Evolutionary conservation across 2,113 vertebrate species (phyloP), one percentile per base, ranked within the genome.

Genomic region (Myiagra hebetior): DNA sequence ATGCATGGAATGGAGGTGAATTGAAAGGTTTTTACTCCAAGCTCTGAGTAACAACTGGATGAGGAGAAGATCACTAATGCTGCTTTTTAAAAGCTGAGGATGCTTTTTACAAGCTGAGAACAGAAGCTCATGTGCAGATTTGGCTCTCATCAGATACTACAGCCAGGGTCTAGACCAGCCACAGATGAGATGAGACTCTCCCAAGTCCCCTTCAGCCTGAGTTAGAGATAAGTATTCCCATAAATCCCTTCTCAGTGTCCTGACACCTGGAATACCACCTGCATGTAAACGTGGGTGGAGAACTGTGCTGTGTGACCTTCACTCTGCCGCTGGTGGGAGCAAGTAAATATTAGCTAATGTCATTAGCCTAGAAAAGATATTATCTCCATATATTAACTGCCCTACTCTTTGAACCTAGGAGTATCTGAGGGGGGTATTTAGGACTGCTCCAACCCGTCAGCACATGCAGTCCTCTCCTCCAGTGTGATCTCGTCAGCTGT

Each of bases 331-430:
- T 92, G 64, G 35, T 87, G 28, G 68, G 60, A 59, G 22, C 27
- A 78, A 89, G 94, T 94, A 96, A 97, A 97, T 95, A 97, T 93
- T 96, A 90, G 60, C 88, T 85, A 15, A 64, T 39, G 96, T 97
- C 95, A 84, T 89, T 79, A 91, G 56, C 84, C 89, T 88, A 46
- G 49, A 39, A 67, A 70, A 89, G 46, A 88, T 78, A 52, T 13
- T 41, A n/a, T 52, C 53, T 69, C 63, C 31, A 24, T 64, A 8
- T 46, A 68, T 37, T 15, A 82, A 19, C 39, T 91, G 21, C 16
- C 52, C 37, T 72, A 75, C 37, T 57, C 92, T 93, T 95, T 95
- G 87, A 89, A 89, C 88, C 88, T 77, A 57, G 42, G 52, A 80
- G 28, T 73, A 74, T 33, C 65, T 70, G 80, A 72, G 11, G 18